These are phyloP conservation scores for Aphodius granarius DNA, from an alignment of 2,888 invertebrate genomes.

Conservation along the genomic window DNA sequence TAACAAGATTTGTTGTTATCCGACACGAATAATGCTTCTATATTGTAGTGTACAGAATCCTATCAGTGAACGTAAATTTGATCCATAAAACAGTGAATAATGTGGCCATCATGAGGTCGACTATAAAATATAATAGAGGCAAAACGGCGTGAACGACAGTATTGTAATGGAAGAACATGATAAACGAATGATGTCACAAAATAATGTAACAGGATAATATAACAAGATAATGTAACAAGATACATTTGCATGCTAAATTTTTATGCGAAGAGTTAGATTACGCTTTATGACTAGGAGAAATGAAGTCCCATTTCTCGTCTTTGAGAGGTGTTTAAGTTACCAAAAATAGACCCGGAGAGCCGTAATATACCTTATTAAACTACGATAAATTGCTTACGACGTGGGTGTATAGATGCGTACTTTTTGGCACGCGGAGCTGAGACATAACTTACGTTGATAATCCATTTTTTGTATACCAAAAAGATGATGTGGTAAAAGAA, in stretches of 20 bases:
- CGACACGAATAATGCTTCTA: too few relatives aligned
- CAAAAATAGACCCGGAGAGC: neutral
- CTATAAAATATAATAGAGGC: neutral
- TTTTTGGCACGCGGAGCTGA: neutral
- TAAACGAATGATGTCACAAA: neutral
- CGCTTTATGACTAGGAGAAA: neutral
- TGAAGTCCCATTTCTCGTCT: neutral
- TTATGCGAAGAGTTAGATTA: neutral
- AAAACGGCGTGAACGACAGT: neutral
- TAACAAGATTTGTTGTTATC: too few relatives aligned
- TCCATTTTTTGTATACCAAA: neutral
- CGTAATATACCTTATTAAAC: neutral
- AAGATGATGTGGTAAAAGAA: too few relatives aligned
- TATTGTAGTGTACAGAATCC: neutral
- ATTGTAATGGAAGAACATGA: neutral
- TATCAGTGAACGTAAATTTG: neutral
- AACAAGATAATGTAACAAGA: too few relatives aligned
- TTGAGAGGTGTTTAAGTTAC: neutral
- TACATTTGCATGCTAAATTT: neutral
- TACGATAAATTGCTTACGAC: neutral
- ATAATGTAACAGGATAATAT: too few relatives aligned
- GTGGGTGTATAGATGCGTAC: neutral
- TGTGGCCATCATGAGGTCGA: neutral
- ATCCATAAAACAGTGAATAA: neutral
- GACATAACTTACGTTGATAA: neutral